Evolutionary conservation across 2,888 invertebrate genomes (phyloP).

Genomic region (Empis stercorea): DNA sequence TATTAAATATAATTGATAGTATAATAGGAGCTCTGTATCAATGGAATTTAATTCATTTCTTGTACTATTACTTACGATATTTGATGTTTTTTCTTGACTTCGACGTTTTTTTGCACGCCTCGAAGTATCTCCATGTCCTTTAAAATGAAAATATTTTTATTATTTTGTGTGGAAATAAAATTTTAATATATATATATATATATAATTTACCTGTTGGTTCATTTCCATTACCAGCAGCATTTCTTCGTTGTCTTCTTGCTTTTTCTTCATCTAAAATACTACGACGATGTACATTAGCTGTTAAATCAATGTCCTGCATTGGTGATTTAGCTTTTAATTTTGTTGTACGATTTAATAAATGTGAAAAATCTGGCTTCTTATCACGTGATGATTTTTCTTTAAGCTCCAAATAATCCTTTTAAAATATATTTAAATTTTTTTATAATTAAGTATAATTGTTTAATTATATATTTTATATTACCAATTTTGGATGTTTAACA

Average conservation of each 20-base stretch:
- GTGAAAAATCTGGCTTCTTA: constrained; percentile 33
- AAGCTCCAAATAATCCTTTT: constrained; percentile 36
- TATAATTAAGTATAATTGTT: not conserved
- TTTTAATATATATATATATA: no score
- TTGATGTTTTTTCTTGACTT: constrained; percentile 47
- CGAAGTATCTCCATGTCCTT: constrained; percentile 34
- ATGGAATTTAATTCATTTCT: no score
- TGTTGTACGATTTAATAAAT: constrained; percentile 25
- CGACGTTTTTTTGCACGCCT: constrained; percentile 45
- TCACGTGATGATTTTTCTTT: constrained; percentile 31
- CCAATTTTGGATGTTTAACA: constrained; percentile 60
- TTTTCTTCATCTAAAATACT: constrained; percentile 33
- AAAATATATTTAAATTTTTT: constrained; percentile 6
- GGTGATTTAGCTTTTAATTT: constrained; percentile 31
- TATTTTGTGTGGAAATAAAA: no score
- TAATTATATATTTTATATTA: constrained; percentile 25
- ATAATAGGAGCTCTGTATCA: no score
- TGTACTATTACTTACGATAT: constrained; percentile 44
- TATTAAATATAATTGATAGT: no score
- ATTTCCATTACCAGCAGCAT: constrained; percentile 20
- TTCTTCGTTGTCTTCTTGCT: constrained; percentile 30
- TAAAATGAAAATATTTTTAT: no score
- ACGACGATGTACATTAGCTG: constrained; percentile 25
- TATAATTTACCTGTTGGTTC: constrained; percentile 11
- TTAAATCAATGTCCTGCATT: constrained; percentile 30